These are phyloP conservation scores for Heliconius erato DNA, from an alignment of 2,888 invertebrate species.

Conservation along the genomic window DNA sequence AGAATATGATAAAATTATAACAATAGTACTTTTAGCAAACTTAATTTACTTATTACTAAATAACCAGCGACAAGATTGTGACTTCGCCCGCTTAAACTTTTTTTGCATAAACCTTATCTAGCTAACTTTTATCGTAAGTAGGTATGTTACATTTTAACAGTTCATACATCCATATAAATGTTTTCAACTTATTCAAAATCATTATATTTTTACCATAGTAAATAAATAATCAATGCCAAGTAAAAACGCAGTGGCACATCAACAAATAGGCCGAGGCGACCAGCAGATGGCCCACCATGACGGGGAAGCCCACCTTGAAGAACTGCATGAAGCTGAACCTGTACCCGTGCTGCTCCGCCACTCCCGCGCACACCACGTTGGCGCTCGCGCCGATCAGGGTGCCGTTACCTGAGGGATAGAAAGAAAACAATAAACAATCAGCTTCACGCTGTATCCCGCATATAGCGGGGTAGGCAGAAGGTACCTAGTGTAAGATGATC, in stretches of 20 bases:
- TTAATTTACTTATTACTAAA: too few relatives aligned
- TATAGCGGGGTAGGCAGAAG: too few relatives aligned
- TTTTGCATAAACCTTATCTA: too few relatives aligned
- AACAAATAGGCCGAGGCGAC: constrained; percentile 87
- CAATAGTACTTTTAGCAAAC: background rate
- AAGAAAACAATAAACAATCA: background rate
- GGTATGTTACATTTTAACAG: too few relatives aligned
- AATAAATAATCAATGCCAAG: constrained; percentile 71
- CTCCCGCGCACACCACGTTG: constrained; percentile 95
- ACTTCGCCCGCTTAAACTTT: too few relatives aligned
- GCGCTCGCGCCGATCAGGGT: constrained; percentile 95
- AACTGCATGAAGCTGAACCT: constrained; percentile 93
- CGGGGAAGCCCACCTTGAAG: constrained; percentile 93
- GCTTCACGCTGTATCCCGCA: background rate
- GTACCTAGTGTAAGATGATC: too few relatives aligned
- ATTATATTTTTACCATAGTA: too few relatives aligned
- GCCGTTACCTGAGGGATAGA: constrained; percentile 89
- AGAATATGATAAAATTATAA: background rate
- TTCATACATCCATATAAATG: background rate
- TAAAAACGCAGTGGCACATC: constrained; percentile 69
- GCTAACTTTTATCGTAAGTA: too few relatives aligned
- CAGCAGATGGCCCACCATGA: constrained; percentile 70
- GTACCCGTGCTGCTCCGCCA: constrained; percentile 95
- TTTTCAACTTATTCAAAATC: too few relatives aligned
- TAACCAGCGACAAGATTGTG: too few relatives aligned